Evolutionary conservation across 2,113 vertebrate genomes (phyloP).

Genomic region (Cervus canadensis): DNA sequence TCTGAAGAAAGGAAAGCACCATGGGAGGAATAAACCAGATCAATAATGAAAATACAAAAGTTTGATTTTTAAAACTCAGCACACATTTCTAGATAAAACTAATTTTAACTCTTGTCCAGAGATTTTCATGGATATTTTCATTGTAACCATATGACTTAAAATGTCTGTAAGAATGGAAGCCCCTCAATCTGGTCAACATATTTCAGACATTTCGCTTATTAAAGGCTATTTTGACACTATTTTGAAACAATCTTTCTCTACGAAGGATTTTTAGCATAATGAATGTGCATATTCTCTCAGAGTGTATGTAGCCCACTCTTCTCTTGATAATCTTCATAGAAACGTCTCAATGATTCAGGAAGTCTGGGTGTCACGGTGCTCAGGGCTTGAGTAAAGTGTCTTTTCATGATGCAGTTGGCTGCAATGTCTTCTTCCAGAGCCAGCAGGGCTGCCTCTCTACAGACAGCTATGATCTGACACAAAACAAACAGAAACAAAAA

Average conservation of each 20-base stretch:
- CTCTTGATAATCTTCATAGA: conserved; percentile 90
- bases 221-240: conserved; percentile 44
- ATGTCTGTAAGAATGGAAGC: fast-evolving
- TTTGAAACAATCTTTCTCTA: conserved; percentile 42
- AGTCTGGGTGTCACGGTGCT: conserved; percentile 88
- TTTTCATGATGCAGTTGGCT: conserved; percentile 79
- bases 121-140: background rate
- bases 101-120: background rate
- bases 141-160: conserved; percentile 12
- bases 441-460: conserved; percentile 93
- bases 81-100: conserved; percentile 16
- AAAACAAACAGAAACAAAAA: conserved; percentile 58
- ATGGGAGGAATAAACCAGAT: background rate
- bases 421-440: conserved; percentile 94
- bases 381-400: conserved; percentile 89
- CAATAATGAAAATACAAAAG: background rate
- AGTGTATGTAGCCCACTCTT: conserved; percentile 83
- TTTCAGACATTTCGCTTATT: background rate
- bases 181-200: background rate
- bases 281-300: conserved; percentile 71
- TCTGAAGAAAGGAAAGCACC: background rate
- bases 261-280: background rate
- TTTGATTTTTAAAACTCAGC: background rate
- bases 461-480: conserved; percentile 92
- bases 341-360: conserved; percentile 88